Percentiles rank a stretch among this genome's conserved stretches.
phyloP scores from a whole-genome alignment of 2,113 vertebrate species.

The Neotragus pygmaeus region DNA sequence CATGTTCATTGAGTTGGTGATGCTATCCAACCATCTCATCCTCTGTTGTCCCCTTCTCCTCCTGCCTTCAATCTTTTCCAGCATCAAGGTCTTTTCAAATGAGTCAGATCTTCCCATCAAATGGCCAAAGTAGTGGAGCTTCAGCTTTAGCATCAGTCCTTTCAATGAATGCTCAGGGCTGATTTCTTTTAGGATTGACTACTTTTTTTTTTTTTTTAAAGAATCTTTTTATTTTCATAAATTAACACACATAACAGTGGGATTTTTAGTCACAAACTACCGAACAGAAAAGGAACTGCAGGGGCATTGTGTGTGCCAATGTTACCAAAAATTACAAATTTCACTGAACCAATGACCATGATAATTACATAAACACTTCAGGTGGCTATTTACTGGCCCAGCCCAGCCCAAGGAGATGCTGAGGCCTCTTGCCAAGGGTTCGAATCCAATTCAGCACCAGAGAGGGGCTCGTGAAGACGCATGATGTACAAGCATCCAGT shows the following conservation, averaged over 20 bases:
- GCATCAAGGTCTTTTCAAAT: not conserved
- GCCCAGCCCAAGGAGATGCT: constrained; percentile 67
- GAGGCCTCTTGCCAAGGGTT: constrained; percentile 63
- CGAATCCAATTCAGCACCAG: constrained; percentile 65
- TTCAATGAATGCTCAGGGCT: not conserved
- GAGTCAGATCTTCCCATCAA: not conserved
- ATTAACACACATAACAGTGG: constrained; percentile 82
- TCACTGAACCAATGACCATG: constrained; percentile 71
- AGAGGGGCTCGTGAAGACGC: constrained; percentile 49
- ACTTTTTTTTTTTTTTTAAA: too few relatives aligned
- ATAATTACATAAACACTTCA: constrained; percentile 70
- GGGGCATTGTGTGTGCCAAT: constrained; percentile 69
- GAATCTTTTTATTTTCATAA: constrained; percentile 82
- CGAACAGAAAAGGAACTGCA: constrained; percentile 76
- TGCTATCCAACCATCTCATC: not conserved
- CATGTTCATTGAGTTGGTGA: not conserved
- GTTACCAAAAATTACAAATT: constrained; percentile 78
- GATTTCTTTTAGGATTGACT: not conserved
- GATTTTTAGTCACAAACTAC: too few relatives aligned
- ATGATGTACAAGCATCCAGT: not conserved
- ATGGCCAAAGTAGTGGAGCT: not conserved
- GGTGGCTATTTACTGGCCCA: constrained; percentile 69
- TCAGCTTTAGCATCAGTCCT: not conserved
- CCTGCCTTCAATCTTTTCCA: not conserved
- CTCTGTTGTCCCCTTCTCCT: not conserved